These are phyloP conservation scores for Scolanthus callimorphus DNA, from an alignment of 92 coral and sea anemone species.

Conservation along the genomic window DNA sequence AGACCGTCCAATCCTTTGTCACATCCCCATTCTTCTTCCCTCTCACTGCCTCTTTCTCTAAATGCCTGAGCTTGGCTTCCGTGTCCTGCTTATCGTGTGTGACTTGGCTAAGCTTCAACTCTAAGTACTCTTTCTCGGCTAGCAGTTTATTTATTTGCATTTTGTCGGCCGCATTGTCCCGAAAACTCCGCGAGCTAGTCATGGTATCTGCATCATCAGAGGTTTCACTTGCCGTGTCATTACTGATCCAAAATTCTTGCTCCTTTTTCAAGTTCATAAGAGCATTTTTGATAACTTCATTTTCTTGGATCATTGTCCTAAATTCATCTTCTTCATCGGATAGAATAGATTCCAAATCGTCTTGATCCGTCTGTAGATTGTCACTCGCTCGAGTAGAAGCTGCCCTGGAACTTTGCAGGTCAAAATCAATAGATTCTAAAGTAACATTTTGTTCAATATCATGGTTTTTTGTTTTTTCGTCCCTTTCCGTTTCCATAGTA, in stretches of 20 bases:
- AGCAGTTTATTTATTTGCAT: constrained; percentile 36
- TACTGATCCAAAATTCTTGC: constrained; percentile 24
- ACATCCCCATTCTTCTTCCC: constrained; percentile 27
- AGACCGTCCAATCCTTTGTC: constrained; percentile 6
- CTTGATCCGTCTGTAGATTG: background rate
- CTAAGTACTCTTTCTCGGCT: constrained; percentile 64
- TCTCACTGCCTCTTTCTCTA: constrained; percentile 53
- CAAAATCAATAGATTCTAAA: background rate
- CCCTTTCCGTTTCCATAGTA: background rate
- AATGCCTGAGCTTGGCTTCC: constrained; percentile 47
- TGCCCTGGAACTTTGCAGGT: constrained; percentile 21
- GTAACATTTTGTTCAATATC: background rate
- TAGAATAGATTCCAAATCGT: background rate
- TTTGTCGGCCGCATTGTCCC: constrained; percentile 22
- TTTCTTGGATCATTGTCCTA: constrained; percentile 27
- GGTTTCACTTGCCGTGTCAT: constrained; percentile 69
- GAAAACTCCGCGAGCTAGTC: constrained; percentile 28
- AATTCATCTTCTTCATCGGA: constrained; percentile 68
- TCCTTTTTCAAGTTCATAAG: constrained; percentile 43
- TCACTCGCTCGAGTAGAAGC: constrained; percentile 20
- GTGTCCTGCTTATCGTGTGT: constrained; percentile 60
- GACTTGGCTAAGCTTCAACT: constrained; percentile 42
- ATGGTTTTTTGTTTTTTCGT: too few species aligned
- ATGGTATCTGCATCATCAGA: constrained; percentile 58
- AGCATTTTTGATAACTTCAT: constrained; percentile 42